Evolutionary conservation across 2,113 vertebrate genomes (phyloP).

Genomic region (Grammomys surdaster): DNA sequence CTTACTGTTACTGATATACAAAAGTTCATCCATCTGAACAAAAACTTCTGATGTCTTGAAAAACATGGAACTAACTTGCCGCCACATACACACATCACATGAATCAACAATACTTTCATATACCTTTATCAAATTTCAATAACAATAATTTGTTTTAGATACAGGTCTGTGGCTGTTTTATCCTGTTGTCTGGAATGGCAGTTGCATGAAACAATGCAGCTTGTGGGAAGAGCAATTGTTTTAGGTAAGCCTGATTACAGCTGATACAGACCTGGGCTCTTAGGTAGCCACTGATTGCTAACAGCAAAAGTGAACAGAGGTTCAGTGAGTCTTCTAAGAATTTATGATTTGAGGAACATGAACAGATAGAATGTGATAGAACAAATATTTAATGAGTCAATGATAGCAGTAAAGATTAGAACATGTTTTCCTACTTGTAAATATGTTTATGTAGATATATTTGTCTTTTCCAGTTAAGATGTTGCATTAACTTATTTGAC

Average conservation of each 20-base stretch:
- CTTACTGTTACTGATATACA: not conserved
- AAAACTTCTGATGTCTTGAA: not conserved
- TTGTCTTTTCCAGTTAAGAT: not conserved
- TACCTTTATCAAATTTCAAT: not conserved
- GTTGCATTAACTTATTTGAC: slow-evolving; percentile 19
- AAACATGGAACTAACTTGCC: not conserved
- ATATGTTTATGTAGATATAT: not conserved
- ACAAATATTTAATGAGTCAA: not conserved
- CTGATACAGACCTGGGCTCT: not conserved
- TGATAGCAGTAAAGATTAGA: not conserved
- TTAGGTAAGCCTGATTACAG: not conserved
- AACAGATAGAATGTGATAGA: not conserved
- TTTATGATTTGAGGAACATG: not conserved
- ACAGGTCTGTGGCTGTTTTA: not conserved
- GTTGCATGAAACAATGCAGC: not conserved
- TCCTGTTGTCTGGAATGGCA: not conserved
- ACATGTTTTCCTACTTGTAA: not conserved
- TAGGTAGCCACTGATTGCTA: not conserved
- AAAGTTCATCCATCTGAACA: not conserved
- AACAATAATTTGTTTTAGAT: not conserved
- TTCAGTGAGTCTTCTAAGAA: not conserved
- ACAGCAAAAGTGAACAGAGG: not conserved
- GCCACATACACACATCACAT: not conserved
- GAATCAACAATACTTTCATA: not conserved
- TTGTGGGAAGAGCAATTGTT: not conserved